A percentile compares a stretch with the other conserved stretches of the same genome.
These are phyloP conservation scores for Drosophila lacicola DNA, from an alignment of 2,888 invertebrate species.

Conservation along the genomic window DNA sequence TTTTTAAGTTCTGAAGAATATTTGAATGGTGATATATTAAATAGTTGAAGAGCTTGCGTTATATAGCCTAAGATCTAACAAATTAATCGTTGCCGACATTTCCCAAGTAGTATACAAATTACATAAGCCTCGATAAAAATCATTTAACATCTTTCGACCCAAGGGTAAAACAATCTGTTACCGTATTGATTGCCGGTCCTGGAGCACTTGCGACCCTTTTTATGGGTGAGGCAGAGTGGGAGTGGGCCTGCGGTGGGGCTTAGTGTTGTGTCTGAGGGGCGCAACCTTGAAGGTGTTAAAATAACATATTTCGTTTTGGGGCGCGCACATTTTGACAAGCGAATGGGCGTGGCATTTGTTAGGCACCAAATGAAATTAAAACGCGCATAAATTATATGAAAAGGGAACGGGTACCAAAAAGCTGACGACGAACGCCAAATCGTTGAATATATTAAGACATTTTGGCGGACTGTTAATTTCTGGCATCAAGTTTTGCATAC, in stretches of 20 bases:
- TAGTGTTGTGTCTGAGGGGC: slow-evolving; percentile 39
- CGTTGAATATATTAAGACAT: slow-evolving; percentile 79
- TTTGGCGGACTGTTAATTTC: slow-evolving; percentile 54
- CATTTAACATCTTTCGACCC: slow-evolving; percentile 42
- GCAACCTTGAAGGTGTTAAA: slow-evolving; percentile 80
- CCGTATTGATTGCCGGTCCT: slow-evolving; percentile 49
- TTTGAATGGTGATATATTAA: no score
- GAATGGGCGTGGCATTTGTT: slow-evolving; percentile 73
- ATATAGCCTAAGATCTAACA: background rate
- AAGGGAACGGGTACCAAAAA: slow-evolving; percentile 28
- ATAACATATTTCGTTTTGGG: slow-evolving; percentile 69
- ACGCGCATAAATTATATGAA: slow-evolving; percentile 78
- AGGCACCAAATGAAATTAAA: slow-evolving; percentile 79
- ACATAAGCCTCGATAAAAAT: slow-evolving; percentile 19
- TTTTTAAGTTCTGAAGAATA: no score
- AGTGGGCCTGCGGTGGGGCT: background rate
- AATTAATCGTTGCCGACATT: slow-evolving; percentile 27
- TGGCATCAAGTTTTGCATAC: slow-evolving; percentile 64
- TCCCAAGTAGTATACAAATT: slow-evolving; percentile 16
- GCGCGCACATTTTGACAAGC: background rate
- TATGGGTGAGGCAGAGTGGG: background rate
- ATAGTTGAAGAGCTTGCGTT: no score
- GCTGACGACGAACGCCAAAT: slow-evolving; percentile 49
- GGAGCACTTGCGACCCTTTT: slow-evolving; percentile 7
- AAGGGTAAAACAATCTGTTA: slow-evolving; percentile 49